Evolutionary conservation across 2,113 vertebrate genomes (phyloP), one percentile per base, ranked within the genome.

Genomic region (Lasiurus cinereus): DNA sequence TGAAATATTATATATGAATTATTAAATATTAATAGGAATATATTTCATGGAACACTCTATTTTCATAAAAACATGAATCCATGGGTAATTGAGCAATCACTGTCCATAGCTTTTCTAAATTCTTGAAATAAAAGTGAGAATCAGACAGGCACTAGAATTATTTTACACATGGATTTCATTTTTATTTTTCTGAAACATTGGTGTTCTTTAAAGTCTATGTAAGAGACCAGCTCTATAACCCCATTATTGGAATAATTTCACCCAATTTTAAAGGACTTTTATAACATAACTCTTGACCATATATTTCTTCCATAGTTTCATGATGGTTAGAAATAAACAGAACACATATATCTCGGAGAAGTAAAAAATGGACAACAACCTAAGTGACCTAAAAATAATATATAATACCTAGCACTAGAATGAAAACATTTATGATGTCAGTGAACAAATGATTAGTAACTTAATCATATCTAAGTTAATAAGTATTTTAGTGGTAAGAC

Each of bases 231-330:
- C 36, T 86, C 5, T 43, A 73, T 87, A 91, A 54, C 19, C 13
- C 19, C 43, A 87, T 89, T 83, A 86, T 73, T 46, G n/a, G 76
- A 95, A 93, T n/a, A 89, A 97, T 94, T 90, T 13, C 31, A 74
- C 27, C 82, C 66, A 79, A 69, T 19, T 56, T 76, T 88, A 83
- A 90, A 94, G 43, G 67, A 84, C 19, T 67, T 80, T 82, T 79
- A 48, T 82, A 79, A 77, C 8, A 72, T 64, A 83, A 67, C 22
- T 5, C 73, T 54, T 64, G 0, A 0, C 36, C 83, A 56, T 70
- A 69, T 83, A 95, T 31, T 86, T 96, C 66, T 92, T 48, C n/a
- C 64, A 94, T 88, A 94, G 84, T 22, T 36, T 90, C 31, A 56
- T 50, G 52, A 64, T 67, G 46, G 33, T 82, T 88, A 39, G 54